Base-by-base conservation (phyloP, 2,888 invertebrate genomes). In the Meta bourneti region DNA sequence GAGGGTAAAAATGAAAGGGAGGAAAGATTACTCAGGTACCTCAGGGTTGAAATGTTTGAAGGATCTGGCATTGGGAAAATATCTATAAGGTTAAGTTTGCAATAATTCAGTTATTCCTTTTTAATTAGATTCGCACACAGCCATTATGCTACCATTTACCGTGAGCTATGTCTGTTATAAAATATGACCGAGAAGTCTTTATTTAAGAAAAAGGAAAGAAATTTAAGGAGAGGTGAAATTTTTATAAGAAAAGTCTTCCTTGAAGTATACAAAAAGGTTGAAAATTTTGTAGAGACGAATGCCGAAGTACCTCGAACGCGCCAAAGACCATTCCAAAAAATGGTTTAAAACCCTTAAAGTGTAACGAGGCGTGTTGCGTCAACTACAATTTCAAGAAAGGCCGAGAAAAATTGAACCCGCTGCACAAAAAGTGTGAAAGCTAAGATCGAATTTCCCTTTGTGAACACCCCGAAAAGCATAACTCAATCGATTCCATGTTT, bases 361-460 rank as follows among this genome's bases (percentile, higher is more conserved):
- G 34, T 34, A 74, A 74, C 19, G 19, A 34, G 11, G 6, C 11
- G 20, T 74, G 19, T 20, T 8, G 74, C 20, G 20, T 34, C 74
- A 34, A 19, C 74, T 34, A 72, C 72, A 72, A 72, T 72, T 72
- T 72, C 72, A 72, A 72, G 34, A 74, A 74, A 87, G 19, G 78
- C 34, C 78, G 70, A 34, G 78, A 83, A 89, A 89, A 89, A 89
- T 89, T 69, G 77, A 89, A 77, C n/a, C 13, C 19, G 6, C 13
- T 75, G 71, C 70, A 83, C 78, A 78, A 83, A 78, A 77, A 77
- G 34, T 71, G 82, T 75, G 77, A 83, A 84, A 79, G 54, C 78
- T 74, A 78, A 75, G 90, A 91, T 91, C 86, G 86, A 86, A 91
- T 91, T 81, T 86, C 86, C 70, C 52, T 85, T 78, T 86, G 75